Evolutionary conservation across 2,797 vertebrate genomes (phyloP), one percentile per base, ranked within the genome.

Genomic region (Tinamus major): DNA sequence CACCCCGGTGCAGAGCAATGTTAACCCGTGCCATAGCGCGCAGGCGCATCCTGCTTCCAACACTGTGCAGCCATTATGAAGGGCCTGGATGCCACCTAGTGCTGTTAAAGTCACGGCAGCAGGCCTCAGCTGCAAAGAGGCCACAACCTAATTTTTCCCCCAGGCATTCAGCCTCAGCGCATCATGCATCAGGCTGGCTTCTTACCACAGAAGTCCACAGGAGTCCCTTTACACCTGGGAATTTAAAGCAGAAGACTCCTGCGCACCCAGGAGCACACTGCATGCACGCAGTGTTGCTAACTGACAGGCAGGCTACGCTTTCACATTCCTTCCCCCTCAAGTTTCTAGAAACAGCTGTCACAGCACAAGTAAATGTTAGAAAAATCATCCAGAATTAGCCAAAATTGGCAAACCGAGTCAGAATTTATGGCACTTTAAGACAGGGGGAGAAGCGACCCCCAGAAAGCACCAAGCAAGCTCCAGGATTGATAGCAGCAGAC

Each of bases 361-460:
- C 1, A 6, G 74, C 37, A 39, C 29, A 82, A 51, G 44, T 31
- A 29, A 13, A 33, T 1, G 0, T 69, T 65, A 44, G 61, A 42
- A 75, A n/a, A 49, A 37, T n/a, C 4, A 31, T 35, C 49, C 78
- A 23, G 13, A 65, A 63, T 41, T 77, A 91, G 53, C 58, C 85
- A 58, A 79, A 37, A 58, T 13, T 33, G 7, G 33, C 63, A 88
- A 82, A 79, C 10, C 26, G 51, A 37, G 51, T 41, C 51, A 65
- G 63, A 70, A 63, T 67, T 65, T 62, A 55, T 56, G 33, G 35
- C 61, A 39, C 48, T 53, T 6, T 70, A 19, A 51, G 35, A n/a
- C 29, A 10, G 42, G 4, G 3, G 3, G 2, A 11, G 20, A 9
- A 9, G 10, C 0, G 0, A 29, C 41, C 7, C 9, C 42, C 81